Base-by-base conservation (phyloP, 92 coral and sea anemone genomes). In the Actinostola sp. region DNA sequence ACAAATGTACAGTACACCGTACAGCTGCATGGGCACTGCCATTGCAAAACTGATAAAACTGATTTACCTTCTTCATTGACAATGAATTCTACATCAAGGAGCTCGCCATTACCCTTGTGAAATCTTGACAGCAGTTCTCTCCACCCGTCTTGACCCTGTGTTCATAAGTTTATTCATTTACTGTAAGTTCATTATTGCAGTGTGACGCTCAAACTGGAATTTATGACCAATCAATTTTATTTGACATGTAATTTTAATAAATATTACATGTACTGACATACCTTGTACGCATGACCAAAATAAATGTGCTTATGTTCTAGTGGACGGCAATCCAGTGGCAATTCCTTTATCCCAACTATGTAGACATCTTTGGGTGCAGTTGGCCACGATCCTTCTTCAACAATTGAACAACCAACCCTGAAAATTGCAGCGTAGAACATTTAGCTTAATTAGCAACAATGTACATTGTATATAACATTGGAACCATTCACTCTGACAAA, bases 251-350 rank as follows among this genome's bases (percentile, higher is more conserved):
- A 3, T 23, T 3, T 48, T 14, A 9, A 48, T 17, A 13, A 17
- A 4, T 48, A 48, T 48, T 23, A 48, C 19, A n/a, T 13, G 13
- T 48, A 48, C 21, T 8, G 21, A 3, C 21, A 48, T 75, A 81
- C 86, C 76, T 81, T 81, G 42, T 73, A 81, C 27, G 86, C 86
- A 66, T 81, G 86, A 32, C 86, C 86, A 74, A 81, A 81, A 38
- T 81, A 81, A 38, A 81, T 68, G 66, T 81, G 86, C 20, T 31
- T 67, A 39, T 81, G 72, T 39, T 50, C 42, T 20, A 81, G 72
- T 15, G 80, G 71, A 0, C 27, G 51, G 39, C 43, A 63, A 25
- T 74, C 81, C 2, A 49, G 57, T 28, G 72, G 73, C 35, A 81
- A 55, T 36, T 81, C 86, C 35, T 81, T 81, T 12, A 81, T 81